Conservation (phyloP, 2,113 vertebrate species). For the Nothobranchius furzeri region DNA sequence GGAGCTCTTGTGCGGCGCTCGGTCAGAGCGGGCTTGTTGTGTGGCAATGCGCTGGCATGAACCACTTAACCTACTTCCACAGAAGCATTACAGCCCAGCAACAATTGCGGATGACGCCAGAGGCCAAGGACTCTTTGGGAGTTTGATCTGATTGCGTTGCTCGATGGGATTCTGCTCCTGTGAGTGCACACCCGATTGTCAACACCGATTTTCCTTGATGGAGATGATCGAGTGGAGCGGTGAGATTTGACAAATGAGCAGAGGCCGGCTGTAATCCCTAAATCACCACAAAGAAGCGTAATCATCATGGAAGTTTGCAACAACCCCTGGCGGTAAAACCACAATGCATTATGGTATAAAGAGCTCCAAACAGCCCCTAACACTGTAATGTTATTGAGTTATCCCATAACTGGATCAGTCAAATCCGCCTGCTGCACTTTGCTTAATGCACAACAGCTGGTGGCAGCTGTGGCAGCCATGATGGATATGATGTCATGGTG, state of each 20-base stretch:
- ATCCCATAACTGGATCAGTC: slow-evolving; percentile 77
- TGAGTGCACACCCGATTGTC: slow-evolving; percentile 22
- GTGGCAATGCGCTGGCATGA: slow-evolving; percentile 27
- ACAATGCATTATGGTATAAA: slow-evolving; percentile 74
- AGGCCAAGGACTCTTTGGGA: slow-evolving; percentile 14
- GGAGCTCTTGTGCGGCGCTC: slow-evolving; percentile 28
- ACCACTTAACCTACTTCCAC: slow-evolving; percentile 45
- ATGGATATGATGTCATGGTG: slow-evolving; percentile 53
- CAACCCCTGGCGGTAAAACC: slow-evolving; percentile 51
- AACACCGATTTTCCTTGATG: slow-evolving; percentile 25
- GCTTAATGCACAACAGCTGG: slow-evolving; percentile 79
- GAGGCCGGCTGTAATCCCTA: slow-evolving; percentile 48
- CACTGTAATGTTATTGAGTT: slow-evolving; percentile 73
- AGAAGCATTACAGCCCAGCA: slow-evolving; percentile 22
- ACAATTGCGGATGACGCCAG: slow-evolving; percentile 11
- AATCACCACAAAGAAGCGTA: slow-evolving; percentile 35
- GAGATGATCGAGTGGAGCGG: slow-evolving; percentile 16
- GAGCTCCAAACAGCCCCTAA: slow-evolving; percentile 61
- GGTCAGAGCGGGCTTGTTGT: slow-evolving; percentile 32
- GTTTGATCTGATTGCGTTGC: slow-evolving; percentile 36
- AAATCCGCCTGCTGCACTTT: slow-evolving; percentile 76
- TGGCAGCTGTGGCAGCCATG: slow-evolving; percentile 66
- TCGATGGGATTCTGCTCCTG: slow-evolving; percentile 33
- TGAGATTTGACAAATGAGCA: slow-evolving; percentile 49
- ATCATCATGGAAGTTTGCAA: slow-evolving; percentile 66